phyloP scores from a whole-genome alignment of 2,113 vertebrate genomes.

The Antechinus flavipes region DNA sequence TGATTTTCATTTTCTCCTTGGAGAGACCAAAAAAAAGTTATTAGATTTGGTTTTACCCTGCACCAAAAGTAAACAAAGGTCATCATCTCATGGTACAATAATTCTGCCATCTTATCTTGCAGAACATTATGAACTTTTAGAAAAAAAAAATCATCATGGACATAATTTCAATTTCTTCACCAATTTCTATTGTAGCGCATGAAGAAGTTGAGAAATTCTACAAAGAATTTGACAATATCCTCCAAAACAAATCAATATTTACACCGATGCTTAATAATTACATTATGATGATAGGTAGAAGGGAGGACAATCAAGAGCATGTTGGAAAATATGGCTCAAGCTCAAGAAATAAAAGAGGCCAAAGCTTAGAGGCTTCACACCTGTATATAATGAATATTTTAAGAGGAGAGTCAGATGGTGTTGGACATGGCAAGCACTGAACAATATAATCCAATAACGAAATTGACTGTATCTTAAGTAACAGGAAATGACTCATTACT shows the following conservation, averaged over 20 bases:
- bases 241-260: neutral
- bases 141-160: neutral
- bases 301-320: neutral
- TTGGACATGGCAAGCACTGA: neutral
- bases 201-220: neutral
- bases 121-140: neutral
- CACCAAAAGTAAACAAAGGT: neutral
- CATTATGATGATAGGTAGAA: neutral
- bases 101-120: neutral
- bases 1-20: neutral
- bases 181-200: neutral
- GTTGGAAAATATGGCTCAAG: neutral
- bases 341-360: neutral
- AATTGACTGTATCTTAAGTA: slow-evolving; percentile 20
- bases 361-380: neutral
- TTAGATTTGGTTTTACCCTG: neutral
- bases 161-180: neutral
- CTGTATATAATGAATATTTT: slow-evolving; percentile 3
- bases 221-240: neutral
- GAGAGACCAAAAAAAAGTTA: neutral
- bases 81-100: neutral
- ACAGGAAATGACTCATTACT: neutral
- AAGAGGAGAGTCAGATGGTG: neutral
- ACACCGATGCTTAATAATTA: neutral
- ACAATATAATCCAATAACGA: neutral